phyloP scores from a whole-genome alignment of 2,888 invertebrate species.

The Agrochola lychnidis region DNA sequence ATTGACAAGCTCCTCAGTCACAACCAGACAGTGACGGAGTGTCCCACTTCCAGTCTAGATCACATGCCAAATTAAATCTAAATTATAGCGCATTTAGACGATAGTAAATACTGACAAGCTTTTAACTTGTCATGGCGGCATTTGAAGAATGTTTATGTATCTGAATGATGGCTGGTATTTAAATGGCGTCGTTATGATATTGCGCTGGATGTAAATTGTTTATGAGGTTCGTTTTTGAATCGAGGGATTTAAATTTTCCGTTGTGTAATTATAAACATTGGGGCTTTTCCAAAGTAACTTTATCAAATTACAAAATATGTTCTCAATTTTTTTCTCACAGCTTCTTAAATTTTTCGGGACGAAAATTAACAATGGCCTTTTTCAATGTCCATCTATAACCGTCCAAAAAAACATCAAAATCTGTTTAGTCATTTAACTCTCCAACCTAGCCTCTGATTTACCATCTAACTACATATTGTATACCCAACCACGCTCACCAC shows the following conservation, averaged over 20 bases:
- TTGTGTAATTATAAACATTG: background rate
- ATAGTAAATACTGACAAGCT: constrained; percentile 50
- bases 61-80: constrained; percentile 57
- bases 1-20: constrained; percentile 29
- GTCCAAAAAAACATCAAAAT: background rate
- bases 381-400: background rate
- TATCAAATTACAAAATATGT: too few relatives aligned
- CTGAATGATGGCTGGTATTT: constrained; percentile 48
- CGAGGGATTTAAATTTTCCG: background rate
- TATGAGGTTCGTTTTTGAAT: constrained; percentile 25
- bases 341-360: background rate
- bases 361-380: background rate
- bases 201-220: constrained; percentile 44
- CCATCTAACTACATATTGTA: background rate
- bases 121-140: constrained; percentile 51
- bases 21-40: constrained; percentile 52
- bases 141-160: constrained; percentile 52
- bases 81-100: constrained; percentile 58
- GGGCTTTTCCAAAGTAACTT: background rate
- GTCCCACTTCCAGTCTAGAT: constrained; percentile 48
- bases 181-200: constrained; percentile 55
- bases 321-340: too few relatives aligned
- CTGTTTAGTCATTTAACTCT: background rate
- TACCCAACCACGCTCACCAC: constrained; percentile 17
- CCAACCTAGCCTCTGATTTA: background rate